A percentile compares a stretch with the other conserved stretches of the same genome.
Evolutionary conservation across 2,113 vertebrate species (phyloP).

Genomic region (Cricetomys ansorgei): DNA sequence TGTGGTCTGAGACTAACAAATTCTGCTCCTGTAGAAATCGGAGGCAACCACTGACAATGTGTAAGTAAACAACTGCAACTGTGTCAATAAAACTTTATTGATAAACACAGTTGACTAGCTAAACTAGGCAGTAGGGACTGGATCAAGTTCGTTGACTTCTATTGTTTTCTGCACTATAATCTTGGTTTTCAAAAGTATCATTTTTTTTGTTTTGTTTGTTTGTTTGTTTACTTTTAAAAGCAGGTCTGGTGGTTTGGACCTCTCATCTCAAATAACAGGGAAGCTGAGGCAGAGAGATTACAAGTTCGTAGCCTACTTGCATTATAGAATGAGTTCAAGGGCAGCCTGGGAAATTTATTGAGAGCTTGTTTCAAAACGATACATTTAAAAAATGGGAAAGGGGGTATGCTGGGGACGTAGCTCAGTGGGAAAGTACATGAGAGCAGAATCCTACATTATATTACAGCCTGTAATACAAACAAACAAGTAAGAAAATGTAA

Average conservation of each 20-base stretch:
- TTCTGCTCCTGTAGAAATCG: background rate
- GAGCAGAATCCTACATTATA: background rate
- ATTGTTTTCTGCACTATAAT: background rate
- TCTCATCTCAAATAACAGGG: background rate
- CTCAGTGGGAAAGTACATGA: background rate
- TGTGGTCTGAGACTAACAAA: accelerated
- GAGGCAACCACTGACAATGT: background rate
- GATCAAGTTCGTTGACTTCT: background rate
- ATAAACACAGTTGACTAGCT: background rate
- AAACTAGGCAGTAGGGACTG: accelerated
- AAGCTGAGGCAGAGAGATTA: background rate
- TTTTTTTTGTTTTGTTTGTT: too few species aligned
- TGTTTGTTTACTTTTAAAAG: background rate
- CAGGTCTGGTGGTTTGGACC: background rate
- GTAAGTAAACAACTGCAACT: background rate
- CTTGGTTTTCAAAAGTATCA: background rate
- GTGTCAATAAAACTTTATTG: background rate
- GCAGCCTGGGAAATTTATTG: background rate
- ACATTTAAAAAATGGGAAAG: too few species aligned
- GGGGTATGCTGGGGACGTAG: background rate
- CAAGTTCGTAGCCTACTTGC: background rate
- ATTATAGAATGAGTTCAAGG: background rate
- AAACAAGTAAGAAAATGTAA: background rate
- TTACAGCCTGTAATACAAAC: too few species aligned
- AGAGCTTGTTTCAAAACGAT: background rate